Evolutionary conservation across 1,140 invertebrate species (phyloP).

Genomic region (Idris sp.): DNA sequence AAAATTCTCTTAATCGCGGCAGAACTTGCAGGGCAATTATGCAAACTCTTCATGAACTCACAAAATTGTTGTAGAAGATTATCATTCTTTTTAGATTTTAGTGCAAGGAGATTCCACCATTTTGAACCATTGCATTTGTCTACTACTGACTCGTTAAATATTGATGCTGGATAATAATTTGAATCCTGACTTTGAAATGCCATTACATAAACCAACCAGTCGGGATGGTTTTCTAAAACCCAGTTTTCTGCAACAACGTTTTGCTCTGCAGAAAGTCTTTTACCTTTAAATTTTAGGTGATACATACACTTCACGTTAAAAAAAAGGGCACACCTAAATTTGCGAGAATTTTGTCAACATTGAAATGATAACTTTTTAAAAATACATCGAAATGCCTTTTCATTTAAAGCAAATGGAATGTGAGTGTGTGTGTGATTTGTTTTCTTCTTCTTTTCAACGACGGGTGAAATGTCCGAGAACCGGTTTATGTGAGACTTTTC

Average conservation of each 20-base stretch:
- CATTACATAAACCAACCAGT: constrained; percentile 4
- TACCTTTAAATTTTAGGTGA: too few relatives aligned
- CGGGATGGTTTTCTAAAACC: background rate
- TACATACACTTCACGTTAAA: too few relatives aligned
- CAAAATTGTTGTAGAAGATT: constrained; percentile 3
- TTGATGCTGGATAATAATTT: constrained; percentile 1
- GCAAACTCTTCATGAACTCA: background rate
- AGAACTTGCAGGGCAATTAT: constrained; percentile 4
- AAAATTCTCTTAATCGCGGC: background rate
- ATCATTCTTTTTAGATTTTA: constrained; percentile 1
- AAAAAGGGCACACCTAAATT: too few relatives aligned
- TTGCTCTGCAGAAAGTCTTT: constrained; percentile 3
- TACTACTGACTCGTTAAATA: constrained; percentile 3
- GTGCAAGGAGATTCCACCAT: constrained; percentile 6
- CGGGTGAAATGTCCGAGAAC: too few relatives aligned
- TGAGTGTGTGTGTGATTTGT: too few relatives aligned
- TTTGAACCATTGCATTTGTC: background rate
- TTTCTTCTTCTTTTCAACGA: too few relatives aligned
- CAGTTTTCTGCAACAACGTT: constrained; percentile 10
- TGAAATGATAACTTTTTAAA: too few relatives aligned
- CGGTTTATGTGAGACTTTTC: too few relatives aligned
- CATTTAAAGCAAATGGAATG: too few relatives aligned
- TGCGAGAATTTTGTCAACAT: too few relatives aligned
- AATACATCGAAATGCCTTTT: too few relatives aligned
- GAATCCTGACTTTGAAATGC: constrained; percentile 2